phyloP scores from a whole-genome alignment of 2,797 vertebrate genomes.

The Liparis tanakae region DNA sequence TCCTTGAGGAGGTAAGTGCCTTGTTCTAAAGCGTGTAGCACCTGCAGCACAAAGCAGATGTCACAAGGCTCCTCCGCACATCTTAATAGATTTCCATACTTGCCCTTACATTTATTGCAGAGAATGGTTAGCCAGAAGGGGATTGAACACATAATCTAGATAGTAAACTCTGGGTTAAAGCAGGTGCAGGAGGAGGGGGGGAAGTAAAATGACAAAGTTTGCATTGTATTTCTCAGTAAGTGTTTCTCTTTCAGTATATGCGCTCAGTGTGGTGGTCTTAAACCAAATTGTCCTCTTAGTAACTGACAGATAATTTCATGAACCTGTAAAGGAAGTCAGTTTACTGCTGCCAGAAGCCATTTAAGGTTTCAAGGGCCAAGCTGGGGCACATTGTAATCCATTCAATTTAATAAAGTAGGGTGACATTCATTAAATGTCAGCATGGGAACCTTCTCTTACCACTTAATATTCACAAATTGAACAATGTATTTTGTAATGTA shows the following conservation, averaged over 20 bases:
- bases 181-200: background rate
- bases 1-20: constrained; percentile 92
- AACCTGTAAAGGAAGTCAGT: constrained; percentile 23
- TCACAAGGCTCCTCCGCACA: background rate
- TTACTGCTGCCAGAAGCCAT: constrained; percentile 6
- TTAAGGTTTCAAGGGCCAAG: constrained; percentile 20
- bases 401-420: constrained; percentile 4
- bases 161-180: background rate
- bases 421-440: constrained; percentile 13
- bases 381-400: background rate
- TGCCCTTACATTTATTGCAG: constrained; percentile 10
- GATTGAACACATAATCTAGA: constrained; percentile 3
- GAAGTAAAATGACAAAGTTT: background rate
- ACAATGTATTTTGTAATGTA: background rate
- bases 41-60: constrained; percentile 27
- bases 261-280: constrained; percentile 7
- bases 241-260: constrained; percentile 6
- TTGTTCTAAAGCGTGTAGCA: constrained; percentile 26
- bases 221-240: constrained; percentile 13
- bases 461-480: background rate
- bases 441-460: constrained; percentile 2
- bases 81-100: constrained; percentile 16
- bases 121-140: background rate
- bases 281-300: constrained; percentile 10
- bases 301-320: background rate